Evolutionary conservation across 2,113 vertebrate genomes (phyloP).

Genomic region (Sphyrna mokarran): DNA sequence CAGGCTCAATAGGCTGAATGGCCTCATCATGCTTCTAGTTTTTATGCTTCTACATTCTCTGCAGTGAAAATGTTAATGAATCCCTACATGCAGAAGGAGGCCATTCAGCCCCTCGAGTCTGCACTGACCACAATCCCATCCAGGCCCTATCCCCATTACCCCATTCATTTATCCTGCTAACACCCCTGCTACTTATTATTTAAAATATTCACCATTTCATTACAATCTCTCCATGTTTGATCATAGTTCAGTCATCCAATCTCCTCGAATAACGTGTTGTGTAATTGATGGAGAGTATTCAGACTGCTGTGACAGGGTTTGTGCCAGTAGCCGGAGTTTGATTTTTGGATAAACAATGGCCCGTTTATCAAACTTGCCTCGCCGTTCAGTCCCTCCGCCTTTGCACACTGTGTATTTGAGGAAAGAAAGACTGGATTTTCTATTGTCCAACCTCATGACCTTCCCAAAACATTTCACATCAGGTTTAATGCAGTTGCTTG

Average conservation of each 20-base stretch:
- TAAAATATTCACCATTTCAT: not conserved
- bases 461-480: not conserved
- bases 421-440: not conserved
- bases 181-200: too few relatives aligned
- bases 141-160: too few relatives aligned
- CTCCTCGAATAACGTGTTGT: not conserved
- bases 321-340: not conserved
- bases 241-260: not conserved
- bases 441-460: not conserved
- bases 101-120: too few relatives aligned
- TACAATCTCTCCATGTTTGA: not conserved
- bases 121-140: too few relatives aligned
- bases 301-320: not conserved
- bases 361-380: not conserved
- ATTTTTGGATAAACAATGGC: not conserved
- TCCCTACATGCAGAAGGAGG: too few relatives aligned
- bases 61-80: not conserved
- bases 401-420: not conserved
- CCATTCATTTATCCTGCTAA: too few relatives aligned
- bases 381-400: not conserved
- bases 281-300: not conserved
- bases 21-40: too few relatives aligned
- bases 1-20: too few relatives aligned
- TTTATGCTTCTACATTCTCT: not conserved
- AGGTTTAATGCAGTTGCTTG: not conserved